phyloP scores from a whole-genome alignment of 2,797 vertebrate species.

The Calcarius lapponicus region DNA sequence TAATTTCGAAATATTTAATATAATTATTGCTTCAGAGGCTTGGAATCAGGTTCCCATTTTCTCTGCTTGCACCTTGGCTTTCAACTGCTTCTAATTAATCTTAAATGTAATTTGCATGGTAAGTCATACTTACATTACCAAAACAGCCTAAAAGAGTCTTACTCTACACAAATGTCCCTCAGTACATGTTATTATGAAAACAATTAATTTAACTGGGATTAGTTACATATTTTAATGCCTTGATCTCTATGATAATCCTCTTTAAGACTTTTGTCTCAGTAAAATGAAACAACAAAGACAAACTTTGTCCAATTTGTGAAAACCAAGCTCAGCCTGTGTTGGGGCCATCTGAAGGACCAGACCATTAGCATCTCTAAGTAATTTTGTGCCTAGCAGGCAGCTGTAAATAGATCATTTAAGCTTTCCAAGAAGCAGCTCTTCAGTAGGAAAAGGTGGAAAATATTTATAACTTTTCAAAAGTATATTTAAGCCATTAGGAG shows the following conservation, averaged over 20 bases:
- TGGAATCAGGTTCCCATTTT: conserved; percentile 1
- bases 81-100: background rate
- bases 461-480: conserved; percentile 47
- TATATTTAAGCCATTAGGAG: conserved; percentile 63
- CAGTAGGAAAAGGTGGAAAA: conserved; percentile 45
- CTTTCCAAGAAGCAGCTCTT: conserved; percentile 41
- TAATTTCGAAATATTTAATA: conserved; percentile 47
- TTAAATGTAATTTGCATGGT: background rate
- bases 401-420: conserved; percentile 55
- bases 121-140: background rate
- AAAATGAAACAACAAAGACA: conserved; percentile 51
- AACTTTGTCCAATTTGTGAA: conserved; percentile 34
- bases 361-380: conserved; percentile 48
- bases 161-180: background rate
- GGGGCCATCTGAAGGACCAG: conserved; percentile 20
- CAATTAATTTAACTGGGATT: conserved; percentile 67
- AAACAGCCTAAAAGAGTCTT: background rate
- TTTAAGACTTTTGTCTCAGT: conserved; percentile 57
- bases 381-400: conserved; percentile 65
- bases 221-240: conserved; percentile 66
- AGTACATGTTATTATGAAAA: conserved; percentile 36
- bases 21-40: conserved; percentile 44
- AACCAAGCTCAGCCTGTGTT: conserved; percentile 31
- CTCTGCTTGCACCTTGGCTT: background rate
- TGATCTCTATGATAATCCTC: conserved; percentile 56